Evolutionary conservation across 1,140 invertebrate species (phyloP).

Genomic region (Lineus longissimus): DNA sequence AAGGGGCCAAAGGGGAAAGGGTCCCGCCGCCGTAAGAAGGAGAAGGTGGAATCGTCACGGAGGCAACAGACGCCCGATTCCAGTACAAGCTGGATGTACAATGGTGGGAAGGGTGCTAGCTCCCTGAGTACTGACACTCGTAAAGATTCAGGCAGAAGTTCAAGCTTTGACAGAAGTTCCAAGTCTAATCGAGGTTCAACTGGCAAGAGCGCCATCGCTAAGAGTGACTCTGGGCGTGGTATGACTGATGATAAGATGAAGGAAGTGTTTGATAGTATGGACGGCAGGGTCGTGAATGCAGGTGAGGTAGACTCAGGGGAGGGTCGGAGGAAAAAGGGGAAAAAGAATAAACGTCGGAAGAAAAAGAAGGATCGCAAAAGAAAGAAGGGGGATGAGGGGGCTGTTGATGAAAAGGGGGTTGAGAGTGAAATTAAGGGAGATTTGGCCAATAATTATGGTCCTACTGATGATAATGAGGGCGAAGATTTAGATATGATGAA

Average conservation of each 20-base stretch:
- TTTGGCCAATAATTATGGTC: too few species aligned
- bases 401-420: background rate
- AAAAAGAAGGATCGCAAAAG: too few species aligned
- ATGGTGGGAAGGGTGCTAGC: background rate
- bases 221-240: too few species aligned
- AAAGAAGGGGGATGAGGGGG: background rate
- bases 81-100: background rate
- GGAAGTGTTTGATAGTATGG: background rate
- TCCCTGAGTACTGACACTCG: too few species aligned
- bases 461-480: background rate
- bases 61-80: too few species aligned
- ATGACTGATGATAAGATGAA: background rate
- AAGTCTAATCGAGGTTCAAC: conserved; percentile 5
- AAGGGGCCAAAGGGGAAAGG: too few species aligned
- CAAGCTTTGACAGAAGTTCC: background rate
- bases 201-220: too few species aligned
- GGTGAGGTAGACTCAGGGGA: background rate
- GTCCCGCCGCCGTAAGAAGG: background rate
- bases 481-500: background rate
- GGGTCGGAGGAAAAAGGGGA: conserved; percentile 5
- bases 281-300: background rate
- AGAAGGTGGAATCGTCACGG: too few species aligned
- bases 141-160: too few species aligned
- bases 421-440: background rate
- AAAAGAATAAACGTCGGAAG: conserved; percentile 19